Conservation (phyloP, 2,797 vertebrate genomes). For the Micropoecilia bifurca region DNA sequence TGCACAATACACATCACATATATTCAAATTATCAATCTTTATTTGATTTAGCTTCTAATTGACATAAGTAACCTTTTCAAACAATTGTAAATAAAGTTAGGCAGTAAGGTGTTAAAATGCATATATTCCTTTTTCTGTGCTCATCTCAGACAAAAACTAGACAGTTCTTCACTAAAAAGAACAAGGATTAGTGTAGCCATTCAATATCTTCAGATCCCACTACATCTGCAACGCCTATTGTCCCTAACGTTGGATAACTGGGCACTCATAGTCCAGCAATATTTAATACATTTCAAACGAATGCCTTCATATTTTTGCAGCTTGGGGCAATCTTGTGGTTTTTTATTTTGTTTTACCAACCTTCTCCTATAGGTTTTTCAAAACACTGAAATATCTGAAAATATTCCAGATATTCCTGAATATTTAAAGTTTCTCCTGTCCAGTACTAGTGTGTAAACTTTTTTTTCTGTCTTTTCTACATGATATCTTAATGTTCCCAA, state of each 20-base stretch:
- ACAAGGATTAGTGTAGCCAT: neutral
- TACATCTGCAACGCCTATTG: neutral
- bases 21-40: neutral
- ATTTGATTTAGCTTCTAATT: neutral
- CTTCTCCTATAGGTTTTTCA: neutral
- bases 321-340: neutral
- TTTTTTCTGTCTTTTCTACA: conserved; percentile 17
- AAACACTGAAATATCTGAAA: neutral
- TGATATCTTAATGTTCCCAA: neutral
- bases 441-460: conserved; percentile 26
- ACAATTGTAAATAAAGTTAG: neutral
- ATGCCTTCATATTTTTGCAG: neutral
- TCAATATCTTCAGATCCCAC: neutral
- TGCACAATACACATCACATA: neutral
- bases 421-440: neutral
- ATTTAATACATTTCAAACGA: neutral
- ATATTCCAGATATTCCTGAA: neutral
- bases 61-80: neutral
- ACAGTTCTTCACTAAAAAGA: neutral
- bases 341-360: neutral
- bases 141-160: neutral
- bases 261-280: neutral
- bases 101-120: neutral
- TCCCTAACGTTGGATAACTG: neutral
- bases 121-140: neutral